Conservation (phyloP, 2,888 invertebrate species). For the Drosophila borealis region DNA sequence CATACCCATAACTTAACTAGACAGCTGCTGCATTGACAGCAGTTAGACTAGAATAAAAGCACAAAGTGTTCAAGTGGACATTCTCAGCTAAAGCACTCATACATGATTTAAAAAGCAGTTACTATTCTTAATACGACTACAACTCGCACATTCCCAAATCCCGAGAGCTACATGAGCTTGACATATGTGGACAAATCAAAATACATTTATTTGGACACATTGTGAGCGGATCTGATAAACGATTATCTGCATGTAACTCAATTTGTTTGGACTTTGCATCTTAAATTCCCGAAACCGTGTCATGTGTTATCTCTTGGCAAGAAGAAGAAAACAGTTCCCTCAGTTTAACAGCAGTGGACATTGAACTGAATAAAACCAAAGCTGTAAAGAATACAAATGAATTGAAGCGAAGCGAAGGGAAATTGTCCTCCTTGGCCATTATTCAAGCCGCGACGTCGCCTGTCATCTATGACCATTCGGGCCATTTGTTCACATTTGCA, state of each 20-base stretch:
- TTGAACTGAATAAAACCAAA: constrained; percentile 40
- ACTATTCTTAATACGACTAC: background rate
- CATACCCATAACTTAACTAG: too few relatives aligned
- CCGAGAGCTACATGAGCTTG: constrained; percentile 4
- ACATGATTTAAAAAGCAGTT: background rate
- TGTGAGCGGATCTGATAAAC: constrained; percentile 63
- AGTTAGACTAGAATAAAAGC: too few relatives aligned
- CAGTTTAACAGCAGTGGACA: constrained; percentile 29
- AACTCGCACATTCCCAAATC: background rate
- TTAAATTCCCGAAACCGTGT: constrained; percentile 49
- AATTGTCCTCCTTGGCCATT: constrained; percentile 66
- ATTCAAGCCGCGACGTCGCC: constrained; percentile 54
- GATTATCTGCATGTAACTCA: constrained; percentile 77
- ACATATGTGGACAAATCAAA: constrained; percentile 37
- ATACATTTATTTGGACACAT: constrained; percentile 35
- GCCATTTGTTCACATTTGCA: constrained; percentile 80
- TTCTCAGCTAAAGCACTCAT: background rate
- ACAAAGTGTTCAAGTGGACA: too few relatives aligned
- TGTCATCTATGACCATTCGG: constrained; percentile 76
- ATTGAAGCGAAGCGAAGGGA: constrained; percentile 36
- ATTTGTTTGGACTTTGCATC: constrained; percentile 63
- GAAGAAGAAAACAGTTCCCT: constrained; percentile 1
- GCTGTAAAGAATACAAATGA: constrained; percentile 37
- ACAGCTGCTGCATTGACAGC: too few relatives aligned
- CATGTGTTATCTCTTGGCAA: constrained; percentile 29